phyloP scores from a whole-genome alignment of 2,888 invertebrate species.

The Terebella lapidaria region DNA sequence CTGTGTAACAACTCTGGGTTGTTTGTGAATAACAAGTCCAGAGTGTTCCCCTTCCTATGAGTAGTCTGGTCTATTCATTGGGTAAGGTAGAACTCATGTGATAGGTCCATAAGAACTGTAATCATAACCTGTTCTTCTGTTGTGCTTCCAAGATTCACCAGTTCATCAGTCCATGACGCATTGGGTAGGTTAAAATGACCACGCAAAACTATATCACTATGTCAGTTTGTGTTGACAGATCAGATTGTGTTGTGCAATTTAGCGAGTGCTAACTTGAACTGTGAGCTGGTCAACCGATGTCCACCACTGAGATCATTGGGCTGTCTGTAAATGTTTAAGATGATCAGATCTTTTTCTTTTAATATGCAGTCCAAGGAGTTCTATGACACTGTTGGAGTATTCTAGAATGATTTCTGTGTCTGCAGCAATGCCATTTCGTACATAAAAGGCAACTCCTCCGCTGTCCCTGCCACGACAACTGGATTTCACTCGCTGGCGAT shows the following conservation, averaged over 20 bases:
- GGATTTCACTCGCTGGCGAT: not conserved
- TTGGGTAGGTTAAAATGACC: not conserved
- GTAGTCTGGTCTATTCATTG: too few species aligned
- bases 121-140: too few species aligned
- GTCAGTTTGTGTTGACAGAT: not conserved
- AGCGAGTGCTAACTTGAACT: not conserved
- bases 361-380: not conserved
- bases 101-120: too few species aligned
- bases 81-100: too few species aligned
- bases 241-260: not conserved
- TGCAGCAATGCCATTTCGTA: not conserved
- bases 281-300: not conserved
- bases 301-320: not conserved
- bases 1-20: too few species aligned
- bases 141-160: too few species aligned
- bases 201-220: not conserved
- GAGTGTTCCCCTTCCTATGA: too few species aligned
- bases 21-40: too few species aligned
- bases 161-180: not conserved
- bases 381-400: not conserved
- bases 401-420: not conserved
- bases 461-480: not conserved
- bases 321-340: not conserved
- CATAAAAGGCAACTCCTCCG: not conserved
- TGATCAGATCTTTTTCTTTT: not conserved